Percentiles rank a stretch among this genome's conserved stretches.
Evolutionary conservation across 2,113 vertebrate genomes (phyloP).

Genomic region (Diadophis punctatus): DNA sequence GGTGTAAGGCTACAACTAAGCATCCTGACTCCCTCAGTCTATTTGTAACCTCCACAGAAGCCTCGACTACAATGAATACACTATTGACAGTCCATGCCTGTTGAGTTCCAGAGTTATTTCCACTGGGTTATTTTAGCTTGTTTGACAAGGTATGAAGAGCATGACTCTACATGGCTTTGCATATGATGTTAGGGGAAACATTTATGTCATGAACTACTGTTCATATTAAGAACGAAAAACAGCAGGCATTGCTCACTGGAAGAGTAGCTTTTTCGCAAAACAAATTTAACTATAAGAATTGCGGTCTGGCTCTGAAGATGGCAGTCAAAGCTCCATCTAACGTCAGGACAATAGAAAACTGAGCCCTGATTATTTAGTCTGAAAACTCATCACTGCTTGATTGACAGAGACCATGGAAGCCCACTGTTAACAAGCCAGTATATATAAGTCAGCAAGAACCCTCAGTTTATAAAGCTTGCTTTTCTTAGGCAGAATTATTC

Average conservation of each 20-base stretch:
- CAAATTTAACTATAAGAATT: background rate
- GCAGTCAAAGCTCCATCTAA: background rate
- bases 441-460: background rate
- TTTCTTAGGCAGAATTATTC: background rate
- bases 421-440: background rate
- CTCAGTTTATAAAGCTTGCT: background rate
- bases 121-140: background rate
- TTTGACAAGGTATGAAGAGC: background rate
- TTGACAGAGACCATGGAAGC: background rate
- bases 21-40: accelerated
- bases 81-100: background rate
- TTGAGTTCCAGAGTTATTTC: background rate
- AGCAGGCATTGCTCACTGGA: background rate
- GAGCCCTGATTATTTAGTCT: background rate
- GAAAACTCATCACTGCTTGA: background rate
- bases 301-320: background rate
- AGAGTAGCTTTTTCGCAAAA: background rate
- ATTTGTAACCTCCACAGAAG: background rate
- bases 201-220: background rate
- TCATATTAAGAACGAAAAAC: background rate
- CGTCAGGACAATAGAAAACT: background rate
- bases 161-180: background rate
- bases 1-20: background rate
- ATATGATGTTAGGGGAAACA: background rate
- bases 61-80: background rate